phyloP scores from a whole-genome alignment of 2,113 vertebrate genomes.

The Taxidea taxus region DNA sequence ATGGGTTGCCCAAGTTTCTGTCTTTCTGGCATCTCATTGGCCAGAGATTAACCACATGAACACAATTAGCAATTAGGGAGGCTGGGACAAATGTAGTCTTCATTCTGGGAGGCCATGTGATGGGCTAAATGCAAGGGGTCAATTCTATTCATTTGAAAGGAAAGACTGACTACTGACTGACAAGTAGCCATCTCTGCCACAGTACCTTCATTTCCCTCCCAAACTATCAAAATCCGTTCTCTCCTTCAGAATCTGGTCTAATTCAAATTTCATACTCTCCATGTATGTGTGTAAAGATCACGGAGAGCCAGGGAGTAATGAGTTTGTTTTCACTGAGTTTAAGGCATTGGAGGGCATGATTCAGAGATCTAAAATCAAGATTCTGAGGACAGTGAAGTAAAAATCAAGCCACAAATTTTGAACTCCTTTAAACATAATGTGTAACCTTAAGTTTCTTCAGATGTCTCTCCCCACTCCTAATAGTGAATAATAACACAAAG shows the following conservation, averaged over 20 bases:
- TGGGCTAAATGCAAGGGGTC: not conserved
- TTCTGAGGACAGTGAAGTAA: not conserved
- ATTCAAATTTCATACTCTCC: not conserved
- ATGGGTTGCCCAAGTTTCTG: not conserved
- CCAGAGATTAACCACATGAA: not conserved
- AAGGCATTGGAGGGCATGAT: not conserved
- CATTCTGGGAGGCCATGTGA: not conserved
- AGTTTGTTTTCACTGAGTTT: not conserved
- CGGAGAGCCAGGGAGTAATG: not conserved
- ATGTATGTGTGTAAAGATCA: not conserved
- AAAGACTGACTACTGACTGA: not conserved
- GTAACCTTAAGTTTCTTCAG: not conserved
- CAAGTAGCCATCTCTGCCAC: not conserved
- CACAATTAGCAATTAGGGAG: not conserved
- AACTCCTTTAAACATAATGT: not conserved
- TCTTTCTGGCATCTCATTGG: not conserved
- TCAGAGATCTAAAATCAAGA: conserved; percentile 20
- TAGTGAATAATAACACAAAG: not conserved
- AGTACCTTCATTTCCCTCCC: not conserved
- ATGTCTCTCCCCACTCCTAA: not conserved
- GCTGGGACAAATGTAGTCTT: not conserved
- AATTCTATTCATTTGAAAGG: not conserved
- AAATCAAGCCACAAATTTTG: not conserved
- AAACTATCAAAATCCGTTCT: conserved; percentile 19
- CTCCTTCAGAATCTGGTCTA: not conserved